Percentiles rank a stretch among this genome's conserved stretches.
Conservation (phyloP, 2,113 vertebrate genomes). For the Muscicapa adusta region DNA sequence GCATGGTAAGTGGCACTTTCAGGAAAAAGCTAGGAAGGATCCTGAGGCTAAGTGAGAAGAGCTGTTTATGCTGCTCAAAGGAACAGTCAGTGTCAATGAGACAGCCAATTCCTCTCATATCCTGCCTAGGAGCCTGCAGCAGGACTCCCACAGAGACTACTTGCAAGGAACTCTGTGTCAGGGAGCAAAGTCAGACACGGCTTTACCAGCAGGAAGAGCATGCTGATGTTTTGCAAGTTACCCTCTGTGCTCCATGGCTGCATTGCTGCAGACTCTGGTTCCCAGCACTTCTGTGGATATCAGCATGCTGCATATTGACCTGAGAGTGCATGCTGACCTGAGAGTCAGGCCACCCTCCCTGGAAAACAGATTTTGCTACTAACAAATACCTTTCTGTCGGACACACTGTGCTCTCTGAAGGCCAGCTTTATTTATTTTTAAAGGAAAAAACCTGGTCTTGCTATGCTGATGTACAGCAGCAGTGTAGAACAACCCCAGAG, state of each 20-base stretch:
- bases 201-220: background rate
- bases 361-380: background rate
- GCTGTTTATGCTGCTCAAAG: background rate
- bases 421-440: background rate
- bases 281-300: background rate
- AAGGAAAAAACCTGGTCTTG: background rate
- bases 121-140: background rate
- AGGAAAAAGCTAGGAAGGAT: background rate
- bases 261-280: background rate
- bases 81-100: background rate
- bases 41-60: background rate
- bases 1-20: background rate
- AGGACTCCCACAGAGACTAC: background rate
- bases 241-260: background rate
- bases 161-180: background rate
- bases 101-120: fast-evolving
- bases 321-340: background rate
- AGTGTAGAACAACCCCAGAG: background rate
- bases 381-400: background rate
- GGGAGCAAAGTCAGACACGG: background rate
- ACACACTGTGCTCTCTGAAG: background rate
- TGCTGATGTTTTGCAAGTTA: background rate
- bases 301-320: background rate
- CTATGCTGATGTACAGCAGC: background rate
- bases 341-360: background rate